Conservation (phyloP, 30 jellyfish, hydroid and myxozoan species). For the Aurelia sp. region DNA sequence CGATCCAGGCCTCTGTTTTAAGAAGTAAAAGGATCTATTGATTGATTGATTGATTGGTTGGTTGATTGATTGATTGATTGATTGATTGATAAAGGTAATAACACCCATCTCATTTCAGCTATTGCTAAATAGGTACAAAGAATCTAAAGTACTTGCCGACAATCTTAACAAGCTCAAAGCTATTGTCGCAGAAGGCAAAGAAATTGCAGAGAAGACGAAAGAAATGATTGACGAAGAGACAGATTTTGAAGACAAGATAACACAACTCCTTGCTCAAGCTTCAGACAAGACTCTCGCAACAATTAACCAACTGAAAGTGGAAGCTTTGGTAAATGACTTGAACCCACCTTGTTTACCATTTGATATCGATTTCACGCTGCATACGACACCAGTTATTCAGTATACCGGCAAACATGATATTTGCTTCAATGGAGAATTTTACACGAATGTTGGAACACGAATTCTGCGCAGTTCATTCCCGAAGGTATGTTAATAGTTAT, state of each 20-base stretch:
- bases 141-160: background rate
- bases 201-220: background rate
- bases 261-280: constrained; percentile 5
- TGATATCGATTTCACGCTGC: constrained; percentile 5
- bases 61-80: no score
- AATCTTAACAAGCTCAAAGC: background rate
- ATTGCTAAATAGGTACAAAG: constrained; percentile 11
- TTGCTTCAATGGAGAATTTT: constrained; percentile 28
- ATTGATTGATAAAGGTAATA: no score
- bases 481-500: background rate
- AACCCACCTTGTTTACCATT: constrained; percentile 25
- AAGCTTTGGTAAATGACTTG: background rate
- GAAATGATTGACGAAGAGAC: constrained; percentile 19
- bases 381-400: background rate
- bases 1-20: no score
- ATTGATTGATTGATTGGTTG: no score
- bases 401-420: constrained; percentile 2
- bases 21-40: no score
- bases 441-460: background rate
- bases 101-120: no score
- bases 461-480: constrained; percentile 1
- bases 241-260: constrained; percentile 9
- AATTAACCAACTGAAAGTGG: background rate
- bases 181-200: constrained; percentile 13
- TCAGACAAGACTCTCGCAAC: background rate